These are phyloP conservation scores for Pedionomus torquatus DNA, from an alignment of 2,113 vertebrate species.

Conservation along the genomic window DNA sequence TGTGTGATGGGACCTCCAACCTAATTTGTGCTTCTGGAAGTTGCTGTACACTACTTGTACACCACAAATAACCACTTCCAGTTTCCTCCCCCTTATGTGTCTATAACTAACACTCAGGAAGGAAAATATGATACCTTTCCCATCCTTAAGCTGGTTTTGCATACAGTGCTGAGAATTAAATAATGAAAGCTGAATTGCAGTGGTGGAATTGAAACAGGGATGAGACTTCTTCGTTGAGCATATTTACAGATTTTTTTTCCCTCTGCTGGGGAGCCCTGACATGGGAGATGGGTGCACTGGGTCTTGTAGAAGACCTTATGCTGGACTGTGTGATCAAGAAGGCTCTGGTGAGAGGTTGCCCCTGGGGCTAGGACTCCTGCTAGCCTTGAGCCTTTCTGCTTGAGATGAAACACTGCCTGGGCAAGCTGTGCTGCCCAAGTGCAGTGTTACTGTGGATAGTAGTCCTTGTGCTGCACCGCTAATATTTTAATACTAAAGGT, in stretches of 20 bases:
- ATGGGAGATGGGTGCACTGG: neutral
- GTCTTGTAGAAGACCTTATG: neutral
- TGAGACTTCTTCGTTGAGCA: rapidly evolving
- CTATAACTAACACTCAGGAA: neutral
- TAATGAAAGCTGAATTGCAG: neutral
- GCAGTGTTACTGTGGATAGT: rapidly evolving
- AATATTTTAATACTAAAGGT: neutral
- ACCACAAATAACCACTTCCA: neutral
- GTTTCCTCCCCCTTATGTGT: neutral
- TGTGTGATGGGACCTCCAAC: neutral
- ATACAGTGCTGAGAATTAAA: neutral
- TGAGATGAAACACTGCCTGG: rapidly evolving
- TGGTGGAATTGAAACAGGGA: neutral
- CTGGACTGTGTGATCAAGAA: rapidly evolving
- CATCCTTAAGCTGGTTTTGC: neutral
- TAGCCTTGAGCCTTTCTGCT: neutral
- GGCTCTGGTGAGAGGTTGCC: neutral
- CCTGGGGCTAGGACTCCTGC: neutral
- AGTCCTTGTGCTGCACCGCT: neutral
- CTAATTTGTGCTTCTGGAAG: neutral
- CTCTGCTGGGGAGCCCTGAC: neutral
- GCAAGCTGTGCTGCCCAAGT: neutral
- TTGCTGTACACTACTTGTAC: neutral
- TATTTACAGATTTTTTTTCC: neutral
- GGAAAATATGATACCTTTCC: rapidly evolving